Evolutionary conservation across 1,140 invertebrate genomes (phyloP).

Genomic region (Drosophila pseudoananassae): DNA sequence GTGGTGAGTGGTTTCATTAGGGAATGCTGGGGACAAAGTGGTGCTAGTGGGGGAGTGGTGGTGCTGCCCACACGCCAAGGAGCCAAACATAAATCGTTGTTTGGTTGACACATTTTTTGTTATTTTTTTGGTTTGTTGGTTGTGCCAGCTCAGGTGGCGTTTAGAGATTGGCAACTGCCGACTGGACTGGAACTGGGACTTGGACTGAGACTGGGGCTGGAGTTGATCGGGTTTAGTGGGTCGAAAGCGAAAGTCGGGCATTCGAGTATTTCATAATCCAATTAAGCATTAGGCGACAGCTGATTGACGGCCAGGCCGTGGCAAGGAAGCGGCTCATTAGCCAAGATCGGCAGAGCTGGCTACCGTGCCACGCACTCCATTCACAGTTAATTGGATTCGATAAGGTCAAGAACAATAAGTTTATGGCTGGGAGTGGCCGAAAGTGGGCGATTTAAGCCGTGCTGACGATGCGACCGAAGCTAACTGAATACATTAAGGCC

Average conservation of each 20-base stretch:
- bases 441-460: slow-evolving; percentile 1
- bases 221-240: slow-evolving; percentile 46
- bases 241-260: slow-evolving; percentile 59
- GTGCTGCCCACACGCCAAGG: slow-evolving; percentile 50
- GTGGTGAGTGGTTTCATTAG: slow-evolving; percentile 5
- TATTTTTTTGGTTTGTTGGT: background rate
- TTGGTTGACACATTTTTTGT: slow-evolving; percentile 54
- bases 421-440: slow-evolving; percentile 24
- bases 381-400: slow-evolving; percentile 72
- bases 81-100: slow-evolving; percentile 53
- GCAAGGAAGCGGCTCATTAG: slow-evolving; percentile 77
- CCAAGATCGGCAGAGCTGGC: slow-evolving; percentile 39
- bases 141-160: slow-evolving; percentile 37
- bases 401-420: slow-evolving; percentile 75
- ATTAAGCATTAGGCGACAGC: slow-evolving; percentile 79
- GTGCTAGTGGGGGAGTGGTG: slow-evolving; percentile 22
- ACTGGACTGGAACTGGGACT: background rate
- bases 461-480: slow-evolving; percentile 5
- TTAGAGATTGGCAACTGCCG: slow-evolving; percentile 50
- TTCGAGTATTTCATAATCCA: slow-evolving; percentile 76
- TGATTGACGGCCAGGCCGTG: slow-evolving; percentile 62
- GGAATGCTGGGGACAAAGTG: slow-evolving; percentile 6
- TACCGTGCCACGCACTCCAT: slow-evolving; percentile 75
- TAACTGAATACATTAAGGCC: slow-evolving; percentile 4
- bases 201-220: no score